A percentile compares a stretch with the other conserved stretches of the same genome.
Conservation (phyloP, 2,797 vertebrate species). For the Peromyscus attwateri region DNA sequence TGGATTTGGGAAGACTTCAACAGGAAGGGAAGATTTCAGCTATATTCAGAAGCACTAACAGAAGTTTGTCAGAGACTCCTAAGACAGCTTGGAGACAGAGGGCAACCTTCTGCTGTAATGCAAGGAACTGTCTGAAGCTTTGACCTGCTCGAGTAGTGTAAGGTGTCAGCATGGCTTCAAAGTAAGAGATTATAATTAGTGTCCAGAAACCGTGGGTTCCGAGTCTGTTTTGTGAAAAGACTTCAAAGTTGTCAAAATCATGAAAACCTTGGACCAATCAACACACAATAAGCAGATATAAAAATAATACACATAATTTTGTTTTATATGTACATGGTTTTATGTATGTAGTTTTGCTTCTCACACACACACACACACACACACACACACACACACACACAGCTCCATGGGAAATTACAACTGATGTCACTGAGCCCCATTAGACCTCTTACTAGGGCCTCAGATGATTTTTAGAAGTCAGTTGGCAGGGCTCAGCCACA, state of each 20-base stretch:
- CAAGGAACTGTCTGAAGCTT: not conserved
- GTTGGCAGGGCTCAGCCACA: not conserved
- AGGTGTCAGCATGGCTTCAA: not conserved
- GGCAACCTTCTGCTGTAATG: not conserved
- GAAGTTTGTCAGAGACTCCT: slow-evolving; percentile 41
- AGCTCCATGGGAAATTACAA: slow-evolving; percentile 17
- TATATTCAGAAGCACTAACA: slow-evolving; percentile 12
- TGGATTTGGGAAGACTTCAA: slow-evolving; percentile 11
- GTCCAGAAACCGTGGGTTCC: slow-evolving; percentile 29
- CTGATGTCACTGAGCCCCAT: not conserved
- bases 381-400: not conserved
- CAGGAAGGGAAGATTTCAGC: not conserved
- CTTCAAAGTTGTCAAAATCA: not conserved
- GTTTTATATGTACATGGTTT: not conserved
- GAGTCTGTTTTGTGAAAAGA: slow-evolving; percentile 38
- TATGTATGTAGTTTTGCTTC: not conserved
- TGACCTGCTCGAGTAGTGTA: not conserved
- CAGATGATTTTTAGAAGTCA: not conserved
- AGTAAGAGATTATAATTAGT: not conserved
- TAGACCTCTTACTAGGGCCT: not conserved
- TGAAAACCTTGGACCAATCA: slow-evolving; percentile 36
- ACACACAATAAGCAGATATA: slow-evolving; percentile 42
- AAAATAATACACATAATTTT: not conserved
- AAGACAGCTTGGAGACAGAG: slow-evolving; percentile 31
- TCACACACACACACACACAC: too few relatives aligned